These are phyloP conservation scores for Pyrochroa serraticornis DNA, from an alignment of 2,888 invertebrate species.

Conservation along the genomic window DNA sequence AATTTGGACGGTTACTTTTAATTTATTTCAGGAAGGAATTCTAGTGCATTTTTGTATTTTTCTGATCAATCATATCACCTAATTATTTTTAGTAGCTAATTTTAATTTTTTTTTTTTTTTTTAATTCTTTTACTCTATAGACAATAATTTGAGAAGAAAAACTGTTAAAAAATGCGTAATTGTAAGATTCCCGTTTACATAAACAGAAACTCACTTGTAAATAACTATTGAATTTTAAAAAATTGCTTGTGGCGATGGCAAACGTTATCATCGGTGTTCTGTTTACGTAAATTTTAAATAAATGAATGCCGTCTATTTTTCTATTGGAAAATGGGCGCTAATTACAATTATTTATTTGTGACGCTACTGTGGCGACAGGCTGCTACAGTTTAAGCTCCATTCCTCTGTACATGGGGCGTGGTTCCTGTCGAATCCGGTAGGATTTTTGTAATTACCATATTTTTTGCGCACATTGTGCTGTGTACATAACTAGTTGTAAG, in stretches of 20 bases:
- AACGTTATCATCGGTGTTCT: not conserved
- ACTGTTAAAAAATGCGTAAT: too few species aligned
- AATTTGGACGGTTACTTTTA: constrained; percentile 36
- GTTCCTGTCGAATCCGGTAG: not conserved
- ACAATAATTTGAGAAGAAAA: too few species aligned
- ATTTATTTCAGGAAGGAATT: constrained; percentile 4
- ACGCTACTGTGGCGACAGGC: constrained; percentile 1
- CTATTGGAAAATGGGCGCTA: constrained; percentile 1
- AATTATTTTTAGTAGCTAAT: not conserved
- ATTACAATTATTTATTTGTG: constrained; percentile 8
- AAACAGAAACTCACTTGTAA: constrained; percentile 6
- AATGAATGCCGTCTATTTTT: not conserved
- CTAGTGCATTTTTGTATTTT: constrained; percentile 1
- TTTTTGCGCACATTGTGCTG: constrained; percentile 47
- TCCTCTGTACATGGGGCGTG: not conserved
- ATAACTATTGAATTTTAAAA: too few species aligned
- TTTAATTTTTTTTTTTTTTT: not conserved
- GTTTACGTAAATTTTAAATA: constrained; percentile 10
- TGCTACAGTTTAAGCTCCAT: constrained; percentile 1
- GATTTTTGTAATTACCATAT: constrained; percentile 11
- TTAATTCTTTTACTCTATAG: not conserved
- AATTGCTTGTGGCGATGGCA: not conserved
- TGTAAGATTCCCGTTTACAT: constrained; percentile 3
- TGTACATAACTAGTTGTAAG: constrained; percentile 42
- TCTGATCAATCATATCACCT: not conserved